Base-by-base conservation (phyloP, 2,113 vertebrate genomes). In the Grantiella picta region DNA sequence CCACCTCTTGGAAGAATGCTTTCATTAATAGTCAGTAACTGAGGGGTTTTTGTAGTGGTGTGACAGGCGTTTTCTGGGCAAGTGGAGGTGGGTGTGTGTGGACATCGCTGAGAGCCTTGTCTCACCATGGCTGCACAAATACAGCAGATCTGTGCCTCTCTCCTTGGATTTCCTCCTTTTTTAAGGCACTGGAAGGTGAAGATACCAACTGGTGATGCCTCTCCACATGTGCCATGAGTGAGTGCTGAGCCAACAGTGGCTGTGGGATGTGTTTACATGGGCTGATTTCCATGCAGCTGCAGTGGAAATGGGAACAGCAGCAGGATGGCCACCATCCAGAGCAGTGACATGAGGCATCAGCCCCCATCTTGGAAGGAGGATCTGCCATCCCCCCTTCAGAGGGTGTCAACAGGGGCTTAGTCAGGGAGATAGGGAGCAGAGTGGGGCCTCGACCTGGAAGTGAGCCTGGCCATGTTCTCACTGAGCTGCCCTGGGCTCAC, bases 41-140 rank as follows among this genome's bases (percentile, higher is more conserved):
- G 49, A 84, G 82, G 31, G 28, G 0, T 3, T 64, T 81, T 78
- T 68, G n/a, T 66, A 40, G 69, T 78, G 64, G 47, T 69, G 61
- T 35, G 57, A 79, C 28, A 44, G 86, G 56, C 31, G 0, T 95
- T 96, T 94, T 94, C 93, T 93, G 95, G 90, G 90, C 91, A 93
- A 78, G 72, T 12, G 27, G 69, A 89, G 76, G 53, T 70, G 65
- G 76, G 88, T n/a, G 93, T 94, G 68, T 71, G 31, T 22, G 75
- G 78, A 73, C 64, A 25, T 29, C 2, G 2, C 69, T 66, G 11
- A 61, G 82, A 78, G 60, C 38, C n/a, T 33, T 29, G 42, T 64
- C 81, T 88, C 40, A 33, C 80, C 44, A 24, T 0, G 5, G 50
- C 57, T 71, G 47, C 52, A 61, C 40, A 44, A 86, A 68, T 8